Base-by-base conservation (phyloP, 2,888 invertebrate genomes). In the Anaspis maculata region DNA sequence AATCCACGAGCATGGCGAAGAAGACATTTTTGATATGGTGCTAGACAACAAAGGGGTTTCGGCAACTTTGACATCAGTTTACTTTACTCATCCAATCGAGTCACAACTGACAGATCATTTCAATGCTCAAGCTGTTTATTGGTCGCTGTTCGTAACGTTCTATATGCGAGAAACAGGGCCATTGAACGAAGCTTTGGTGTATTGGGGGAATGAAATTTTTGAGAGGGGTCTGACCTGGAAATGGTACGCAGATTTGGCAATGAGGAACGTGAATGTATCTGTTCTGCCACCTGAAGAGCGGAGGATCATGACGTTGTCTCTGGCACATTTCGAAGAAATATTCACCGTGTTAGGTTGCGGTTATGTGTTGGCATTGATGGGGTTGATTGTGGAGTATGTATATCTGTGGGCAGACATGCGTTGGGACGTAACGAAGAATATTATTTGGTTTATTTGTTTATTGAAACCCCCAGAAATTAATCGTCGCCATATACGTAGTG, bases 201-300 rank as follows among this genome's bases (percentile, higher is more conserved):
- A 34, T 37, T 50, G 48, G 50, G 31, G 34, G 3, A 29, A 39
- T 3, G 44, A 47, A 31, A 37, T 48, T 13, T 11, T 46, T 1
- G 47, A 50, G 26, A 47, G 42, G 25, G 50, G 48, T 4, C 40
- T 50, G 2, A 26, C 42, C 11, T 11, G 9, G 2, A 47, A 48
- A 40, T 50, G 50, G 50, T 43, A 38, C 37, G 22, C 22, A 10
- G 45, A 48, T 27, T 39, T 48, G 3, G 27, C 32, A 6, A 14
- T 30, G 4, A 27, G 32, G 5, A 39, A 39, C 6, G 36, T 13
- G 10, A 39, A 37, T 28, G 7, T 15, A 9, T 19, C 25, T 9
- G 9, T 19, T 6, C 5, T 19, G 5, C 5, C 5, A 9, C 19
- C 19, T 5, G 19, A 6, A 5, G 21, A 36, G 3, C 19, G 25